Evolutionary conservation across 2,797 vertebrate species (phyloP).

Genomic region (Myripristis murdjan): DNA sequence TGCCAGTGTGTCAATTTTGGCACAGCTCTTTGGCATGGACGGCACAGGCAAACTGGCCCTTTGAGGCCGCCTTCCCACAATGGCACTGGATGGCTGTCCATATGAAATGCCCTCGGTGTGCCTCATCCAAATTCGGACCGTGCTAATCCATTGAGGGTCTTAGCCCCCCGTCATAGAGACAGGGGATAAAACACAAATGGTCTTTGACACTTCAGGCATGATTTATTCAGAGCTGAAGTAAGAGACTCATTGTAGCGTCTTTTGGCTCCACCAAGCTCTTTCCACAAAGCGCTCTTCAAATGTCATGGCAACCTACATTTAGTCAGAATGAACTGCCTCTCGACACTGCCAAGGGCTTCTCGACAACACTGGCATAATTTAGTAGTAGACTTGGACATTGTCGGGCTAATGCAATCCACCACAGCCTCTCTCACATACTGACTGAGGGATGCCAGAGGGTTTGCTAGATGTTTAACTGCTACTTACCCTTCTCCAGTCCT

Average conservation of each 20-base stretch:
- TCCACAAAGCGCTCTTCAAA: constrained; percentile 74
- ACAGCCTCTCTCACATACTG: constrained; percentile 28
- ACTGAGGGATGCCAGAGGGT: constrained; percentile 20
- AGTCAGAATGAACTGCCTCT: constrained; percentile 72
- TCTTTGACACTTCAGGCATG: constrained; percentile 68
- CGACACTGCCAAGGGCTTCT: constrained; percentile 67
- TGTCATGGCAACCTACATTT: constrained; percentile 76
- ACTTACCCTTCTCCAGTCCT: constrained; percentile 26
- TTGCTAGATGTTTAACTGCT: constrained; percentile 42
- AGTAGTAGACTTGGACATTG: constrained; percentile 51
- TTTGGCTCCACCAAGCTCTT: constrained; percentile 65
- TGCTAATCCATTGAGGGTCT: constrained; percentile 56
- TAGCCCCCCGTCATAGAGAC: constrained; percentile 45
- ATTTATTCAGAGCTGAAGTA: constrained; percentile 70
- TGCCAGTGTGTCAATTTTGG: constrained; percentile 60
- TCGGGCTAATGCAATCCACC: constrained; percentile 60
- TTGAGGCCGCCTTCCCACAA: constrained; percentile 56
- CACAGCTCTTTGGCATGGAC: constrained; percentile 29
- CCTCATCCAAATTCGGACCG: constrained; percentile 60
- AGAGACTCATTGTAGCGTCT: constrained; percentile 71
- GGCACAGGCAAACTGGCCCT: constrained; percentile 53
- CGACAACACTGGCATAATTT: constrained; percentile 68
- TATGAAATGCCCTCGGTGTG: constrained; percentile 63
- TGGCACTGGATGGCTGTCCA: constrained; percentile 66
- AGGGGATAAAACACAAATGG: constrained; percentile 64